A percentile compares a stretch with the other conserved stretches of the same genome.
Conservation (phyloP, 2,888 invertebrate genomes). For the Euzetes globulus region DNA sequence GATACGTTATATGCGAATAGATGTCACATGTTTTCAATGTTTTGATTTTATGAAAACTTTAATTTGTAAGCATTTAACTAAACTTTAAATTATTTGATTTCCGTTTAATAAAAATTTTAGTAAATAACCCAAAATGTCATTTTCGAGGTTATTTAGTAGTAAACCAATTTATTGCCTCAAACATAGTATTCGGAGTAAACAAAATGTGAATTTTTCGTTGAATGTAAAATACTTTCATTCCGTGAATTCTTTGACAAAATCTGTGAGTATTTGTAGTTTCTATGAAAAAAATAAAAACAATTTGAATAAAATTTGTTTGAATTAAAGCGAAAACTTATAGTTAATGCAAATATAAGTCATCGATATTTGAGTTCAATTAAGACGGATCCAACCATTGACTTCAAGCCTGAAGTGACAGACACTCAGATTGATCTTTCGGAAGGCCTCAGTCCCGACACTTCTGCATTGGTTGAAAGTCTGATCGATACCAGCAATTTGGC, state of each 20-base stretch:
- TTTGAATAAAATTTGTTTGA: neutral
- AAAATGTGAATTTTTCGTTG: neutral
- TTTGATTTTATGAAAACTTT: too few species aligned
- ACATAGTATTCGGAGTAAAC: neutral
- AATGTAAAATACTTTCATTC: constrained; percentile 2
- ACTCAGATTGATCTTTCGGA: neutral
- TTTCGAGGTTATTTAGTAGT: neutral
- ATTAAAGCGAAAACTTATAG: neutral
- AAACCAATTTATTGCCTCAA: neutral
- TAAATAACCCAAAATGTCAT: too few species aligned
- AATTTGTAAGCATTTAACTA: too few species aligned
- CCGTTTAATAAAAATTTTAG: too few species aligned
- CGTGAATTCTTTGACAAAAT: neutral
- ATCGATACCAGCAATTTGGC: neutral
- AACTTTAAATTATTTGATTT: too few species aligned
- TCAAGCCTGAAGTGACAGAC: neutral
- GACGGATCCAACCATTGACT: constrained; percentile 1
- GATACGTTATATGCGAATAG: too few species aligned
- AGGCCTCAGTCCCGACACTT: too few species aligned
- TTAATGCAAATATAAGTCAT: neutral
- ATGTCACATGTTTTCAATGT: too few species aligned
- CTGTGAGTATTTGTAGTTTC: neutral
- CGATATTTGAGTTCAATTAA: neutral
- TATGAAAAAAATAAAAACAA: neutral
- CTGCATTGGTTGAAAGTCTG: neutral